phyloP scores from a whole-genome alignment of 2,888 invertebrate genomes.

The Tinea trinotella region DNA sequence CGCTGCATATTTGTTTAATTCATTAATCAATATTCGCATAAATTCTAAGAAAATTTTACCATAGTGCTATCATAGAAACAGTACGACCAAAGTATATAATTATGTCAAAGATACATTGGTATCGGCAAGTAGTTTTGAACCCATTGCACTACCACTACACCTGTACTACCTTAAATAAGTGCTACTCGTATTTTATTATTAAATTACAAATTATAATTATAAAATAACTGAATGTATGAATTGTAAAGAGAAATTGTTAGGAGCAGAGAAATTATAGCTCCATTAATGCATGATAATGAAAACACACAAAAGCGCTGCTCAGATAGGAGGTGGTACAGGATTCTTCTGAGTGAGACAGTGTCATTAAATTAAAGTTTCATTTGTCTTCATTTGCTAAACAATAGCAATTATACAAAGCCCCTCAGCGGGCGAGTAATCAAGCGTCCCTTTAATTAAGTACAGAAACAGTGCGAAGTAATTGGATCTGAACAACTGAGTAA shows the following conservation, averaged over 20 bases:
- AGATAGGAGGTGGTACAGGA: constrained; percentile 29
- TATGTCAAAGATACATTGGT: no score
- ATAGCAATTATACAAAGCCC: constrained; percentile 73
- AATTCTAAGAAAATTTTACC: no score
- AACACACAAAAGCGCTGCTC: constrained; percentile 11
- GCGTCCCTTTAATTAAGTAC: constrained; percentile 73
- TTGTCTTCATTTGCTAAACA: constrained; percentile 74
- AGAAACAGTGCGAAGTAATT: constrained; percentile 73
- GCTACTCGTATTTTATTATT: no score
- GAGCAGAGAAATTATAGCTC: neutral
- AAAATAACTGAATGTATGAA: neutral
- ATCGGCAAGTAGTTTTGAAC: no score
- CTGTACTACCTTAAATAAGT: no score
- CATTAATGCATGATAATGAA: constrained; percentile 11
- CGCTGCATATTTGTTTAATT: no score
- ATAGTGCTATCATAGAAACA: no score
- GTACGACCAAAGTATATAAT: no score
- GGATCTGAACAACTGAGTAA: constrained; percentile 72
- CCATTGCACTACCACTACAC: no score
- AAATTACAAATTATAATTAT: neutral
- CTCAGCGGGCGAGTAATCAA: constrained; percentile 72
- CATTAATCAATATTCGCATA: no score
- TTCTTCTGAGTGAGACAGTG: constrained; percentile 67
- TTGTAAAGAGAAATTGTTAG: neutral
- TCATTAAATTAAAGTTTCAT: constrained; percentile 73